Evolutionary conservation across 2,113 vertebrate genomes (phyloP), one percentile per base, ranked within the genome.

Genomic region (Sclerurus mexicanus): DNA sequence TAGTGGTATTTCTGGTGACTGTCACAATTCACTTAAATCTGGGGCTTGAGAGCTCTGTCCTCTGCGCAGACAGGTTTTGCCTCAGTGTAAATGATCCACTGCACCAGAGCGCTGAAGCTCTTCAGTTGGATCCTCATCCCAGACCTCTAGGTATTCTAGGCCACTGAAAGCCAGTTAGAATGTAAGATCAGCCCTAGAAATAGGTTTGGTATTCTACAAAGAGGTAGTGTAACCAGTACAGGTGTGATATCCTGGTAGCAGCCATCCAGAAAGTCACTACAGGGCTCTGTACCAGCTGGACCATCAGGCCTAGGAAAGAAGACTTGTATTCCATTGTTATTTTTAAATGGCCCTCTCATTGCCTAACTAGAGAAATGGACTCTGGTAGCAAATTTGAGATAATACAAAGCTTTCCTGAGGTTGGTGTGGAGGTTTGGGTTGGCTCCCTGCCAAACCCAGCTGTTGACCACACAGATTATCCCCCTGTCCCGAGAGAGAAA

Each of bases 211-310:
- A 49, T 33, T 83, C 31, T 44, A 18, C 39, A 68, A 53, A 42
- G 40, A 40, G 1, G 0, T 21, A 16, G 10, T 35, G 12, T 63
- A 58, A 67, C 27, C 27, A 49, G 0, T 0, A n/a, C 6, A 71
- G 37, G 13, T 68, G 21, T 63, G 4, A 33, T 37, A 28, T 44
- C 79, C 39, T 74, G 25, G 11, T 20, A 93, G 30, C 0, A 60
- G 30, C 33, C 52, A 55, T 50, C 33, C 72, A 86, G 47, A 72
- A 83, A 67, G n/a, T 12, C 31, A 17, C 11, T 53, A 18, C 10
- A 28, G 47, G 33, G 25, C 28, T 68, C 74, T 42, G 39, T 77
- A 55, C 22, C 74, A 35, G 22, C 22, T 2, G 1, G 6, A 52
- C 8, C 9, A 89, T 18, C n/a, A 40, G 37, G 37, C 17, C 25